Evolutionary conservation across 2,888 invertebrate species (phyloP).

Genomic region (Pardosa pseudoannulata): DNA sequence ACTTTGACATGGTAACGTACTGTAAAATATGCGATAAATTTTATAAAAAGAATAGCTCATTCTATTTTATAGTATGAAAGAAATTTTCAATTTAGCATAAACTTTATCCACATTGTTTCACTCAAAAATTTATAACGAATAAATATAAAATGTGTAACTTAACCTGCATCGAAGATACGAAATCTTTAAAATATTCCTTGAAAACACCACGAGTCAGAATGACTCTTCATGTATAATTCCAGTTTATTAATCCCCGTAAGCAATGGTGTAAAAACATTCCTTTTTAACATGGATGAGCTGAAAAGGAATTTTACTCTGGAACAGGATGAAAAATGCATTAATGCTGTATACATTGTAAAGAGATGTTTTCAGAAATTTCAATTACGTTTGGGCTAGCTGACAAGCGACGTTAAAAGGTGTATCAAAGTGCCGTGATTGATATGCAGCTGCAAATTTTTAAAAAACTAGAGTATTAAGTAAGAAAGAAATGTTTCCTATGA

Average conservation of each 20-base stretch:
- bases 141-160: no score
- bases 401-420: slow-evolving; percentile 62
- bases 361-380: slow-evolving; percentile 18
- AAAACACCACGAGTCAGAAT: not conserved
- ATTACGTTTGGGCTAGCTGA: slow-evolving; percentile 56
- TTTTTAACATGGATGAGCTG: not conserved
- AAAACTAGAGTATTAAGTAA: slow-evolving; percentile 27
- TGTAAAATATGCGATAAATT: no score
- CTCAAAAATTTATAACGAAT: no score
- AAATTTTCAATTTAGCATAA: no score
- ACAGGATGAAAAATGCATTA: slow-evolving; percentile 42
- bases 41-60: no score
- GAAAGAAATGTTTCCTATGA: slow-evolving; percentile 12
- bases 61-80: no score
- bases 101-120: no score
- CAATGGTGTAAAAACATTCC: not conserved
- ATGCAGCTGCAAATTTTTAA: slow-evolving; percentile 56
- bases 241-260: not conserved
- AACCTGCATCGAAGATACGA: not conserved
- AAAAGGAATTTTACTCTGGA: not conserved
- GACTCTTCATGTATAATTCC: not conserved
- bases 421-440: slow-evolving; percentile 57
- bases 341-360: slow-evolving; percentile 34
- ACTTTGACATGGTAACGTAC: no score
- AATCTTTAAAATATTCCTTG: not conserved